These are phyloP conservation scores for Tinamus major DNA, from an alignment of 2,797 vertebrate genomes.

Conservation along the genomic window DNA sequence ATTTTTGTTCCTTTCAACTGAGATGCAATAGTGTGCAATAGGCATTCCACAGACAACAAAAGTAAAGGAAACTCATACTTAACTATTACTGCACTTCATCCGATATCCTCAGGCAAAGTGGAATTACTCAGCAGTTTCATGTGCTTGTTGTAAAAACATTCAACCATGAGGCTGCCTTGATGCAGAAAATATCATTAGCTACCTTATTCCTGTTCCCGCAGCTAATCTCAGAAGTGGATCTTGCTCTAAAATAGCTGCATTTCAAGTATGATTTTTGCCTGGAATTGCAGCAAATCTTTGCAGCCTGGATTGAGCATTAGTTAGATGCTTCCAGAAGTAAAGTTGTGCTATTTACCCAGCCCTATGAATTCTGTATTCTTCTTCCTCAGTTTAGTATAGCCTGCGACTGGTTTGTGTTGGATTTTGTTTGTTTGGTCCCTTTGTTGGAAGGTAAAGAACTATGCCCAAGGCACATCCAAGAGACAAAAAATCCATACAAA, in stretches of 20 bases:
- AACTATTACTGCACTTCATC: not conserved
- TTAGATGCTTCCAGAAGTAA: not conserved
- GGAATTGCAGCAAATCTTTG: not conserved
- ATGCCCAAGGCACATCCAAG: not conserved
- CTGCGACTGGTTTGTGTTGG: no score
- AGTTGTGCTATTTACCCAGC: not conserved
- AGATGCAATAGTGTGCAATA: not conserved
- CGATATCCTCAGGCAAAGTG: not conserved
- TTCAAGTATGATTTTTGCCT: not conserved
- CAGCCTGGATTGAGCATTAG: not conserved
- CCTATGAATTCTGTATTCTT: not conserved
- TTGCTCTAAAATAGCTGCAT: not conserved
- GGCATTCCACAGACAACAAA: not conserved
- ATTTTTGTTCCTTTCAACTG: not conserved
- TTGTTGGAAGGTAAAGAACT: no score
- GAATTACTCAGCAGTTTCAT: not conserved
- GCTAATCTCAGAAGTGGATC: not conserved
- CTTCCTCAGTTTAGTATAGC: not conserved
- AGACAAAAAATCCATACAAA: not conserved
- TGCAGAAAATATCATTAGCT: not conserved
- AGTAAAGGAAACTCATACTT: not conserved
- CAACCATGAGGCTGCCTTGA: not conserved
- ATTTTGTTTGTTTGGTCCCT: not conserved
- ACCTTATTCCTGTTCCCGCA: not conserved
- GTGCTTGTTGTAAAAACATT: not conserved